Evolutionary conservation across 23 tunicate genomes (phyloP).

Genomic region (Ascidia mentula): DNA sequence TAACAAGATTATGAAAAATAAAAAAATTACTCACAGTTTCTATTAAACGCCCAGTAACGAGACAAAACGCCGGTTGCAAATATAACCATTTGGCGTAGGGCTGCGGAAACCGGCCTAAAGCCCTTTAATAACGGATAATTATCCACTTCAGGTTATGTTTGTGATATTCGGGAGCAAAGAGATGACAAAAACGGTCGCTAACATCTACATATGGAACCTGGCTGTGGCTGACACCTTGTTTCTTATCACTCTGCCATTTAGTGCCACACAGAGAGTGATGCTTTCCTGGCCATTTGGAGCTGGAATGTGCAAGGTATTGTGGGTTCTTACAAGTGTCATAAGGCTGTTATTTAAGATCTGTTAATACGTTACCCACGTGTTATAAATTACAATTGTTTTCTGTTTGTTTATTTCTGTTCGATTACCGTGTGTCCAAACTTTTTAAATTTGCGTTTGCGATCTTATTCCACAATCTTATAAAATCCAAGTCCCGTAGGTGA

Average conservation of each 20-base stretch:
- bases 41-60: too few relatives aligned
- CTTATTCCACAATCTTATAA: too few relatives aligned
- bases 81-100: not conserved
- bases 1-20: too few relatives aligned
- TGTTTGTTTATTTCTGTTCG: too few relatives aligned
- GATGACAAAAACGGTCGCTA: conserved; percentile 92
- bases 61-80: not conserved
- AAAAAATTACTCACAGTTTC: too few relatives aligned
- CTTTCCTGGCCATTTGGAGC: conserved; percentile 88
- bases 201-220: conserved; percentile 84
- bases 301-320: conserved; percentile 97
- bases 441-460: too few relatives aligned
- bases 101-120: not conserved
- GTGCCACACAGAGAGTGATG: conserved; percentile 67
- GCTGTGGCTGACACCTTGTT: conserved; percentile 89
- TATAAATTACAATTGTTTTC: too few relatives aligned
- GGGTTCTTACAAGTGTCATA: too few relatives aligned
- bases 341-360: too few relatives aligned
- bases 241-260: conserved; percentile 72
- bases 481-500: too few relatives aligned
- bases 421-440: too few relatives aligned
- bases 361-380: too few relatives aligned
- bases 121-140: not conserved
- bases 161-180: conserved; percentile 88
- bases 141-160: conserved; percentile 71